Evolutionary conservation across 1,140 invertebrate genomes (phyloP), one percentile per base, ranked within the genome.

Genomic region (Manduca sexta): DNA sequence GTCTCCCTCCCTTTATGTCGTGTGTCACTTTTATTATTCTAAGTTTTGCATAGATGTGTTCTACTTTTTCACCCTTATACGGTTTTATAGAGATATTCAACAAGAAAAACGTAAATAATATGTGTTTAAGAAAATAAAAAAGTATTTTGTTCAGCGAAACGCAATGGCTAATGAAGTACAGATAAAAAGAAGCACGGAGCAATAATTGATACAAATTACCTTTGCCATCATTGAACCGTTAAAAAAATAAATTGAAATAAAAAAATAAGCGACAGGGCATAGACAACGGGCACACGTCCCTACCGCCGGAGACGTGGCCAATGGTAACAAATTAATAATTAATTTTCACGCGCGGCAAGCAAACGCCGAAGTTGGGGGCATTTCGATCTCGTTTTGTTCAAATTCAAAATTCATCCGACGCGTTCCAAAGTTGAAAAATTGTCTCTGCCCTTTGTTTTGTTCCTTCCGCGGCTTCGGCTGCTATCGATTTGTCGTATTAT

Each of bases 281-380:
- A 69, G 63, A 69, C 56, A 72, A 40, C 38, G 40, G 43, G 44
- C 61, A 64, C 64, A 65, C 59, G 56, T 64, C 60, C 62, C 63
- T 29, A 26, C 41, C 13, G 14, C 15, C 60, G 58, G 56, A 52
- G 60, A 63, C 47, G 45, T 56, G 60, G 53, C 61, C 64, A 61
- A 60, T 69, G 68, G 70, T 56, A 78, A 75, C 75, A 76, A 75
- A 79, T 79, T 79, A 79, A 79, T 80, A 69, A 76, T 77, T 74
- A 76, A 77, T 77, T 81, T 74, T 67, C 53, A 58, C 67, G 58
- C 67, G 58, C 72, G 62, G 56, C 44, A 55, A 56, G 47, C 60
- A 47, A 59, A 48, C 60, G 51, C 52, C 59, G 45, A 72, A 73
- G 66, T 69, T 68, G 58, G 74, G 70, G 64, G 65, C 65, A 74